Evolutionary conservation across 1,140 invertebrate species (phyloP).

Genomic region (Drosophila parabipectinata): DNA sequence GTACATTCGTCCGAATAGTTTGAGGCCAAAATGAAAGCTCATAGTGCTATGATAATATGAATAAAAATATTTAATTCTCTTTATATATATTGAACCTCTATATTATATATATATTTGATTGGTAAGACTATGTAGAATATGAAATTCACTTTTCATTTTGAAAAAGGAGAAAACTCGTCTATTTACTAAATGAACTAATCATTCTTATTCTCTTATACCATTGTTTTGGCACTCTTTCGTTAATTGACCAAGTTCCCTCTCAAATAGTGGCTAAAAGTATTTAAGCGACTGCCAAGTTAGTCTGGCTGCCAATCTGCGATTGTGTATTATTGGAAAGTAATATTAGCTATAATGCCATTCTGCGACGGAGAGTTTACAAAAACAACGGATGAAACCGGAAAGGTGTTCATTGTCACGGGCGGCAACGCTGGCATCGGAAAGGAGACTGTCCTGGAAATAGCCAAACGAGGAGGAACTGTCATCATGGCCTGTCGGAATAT

Average conservation of each 20-base stretch:
- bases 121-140: too few relatives aligned
- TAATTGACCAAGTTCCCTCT: background rate
- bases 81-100: too few relatives aligned
- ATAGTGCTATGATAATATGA: too few relatives aligned
- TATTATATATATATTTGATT: too few relatives aligned
- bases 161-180: background rate
- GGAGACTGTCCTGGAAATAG: conserved; percentile 90
- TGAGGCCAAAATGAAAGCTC: too few relatives aligned
- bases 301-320: background rate
- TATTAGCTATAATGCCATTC: background rate
- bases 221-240: background rate
- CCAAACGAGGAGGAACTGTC: conserved; percentile 89
- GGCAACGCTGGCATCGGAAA: conserved; percentile 95
- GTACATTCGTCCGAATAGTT: too few relatives aligned
- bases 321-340: background rate
- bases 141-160: too few relatives aligned
- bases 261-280: background rate
- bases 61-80: too few relatives aligned
- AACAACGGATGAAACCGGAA: conserved; percentile 86
- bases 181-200: background rate
- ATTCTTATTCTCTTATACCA: background rate
- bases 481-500: conserved; percentile 93
- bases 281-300: background rate
- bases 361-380: conserved; percentile 85
- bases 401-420: conserved; percentile 93